phyloP scores from a whole-genome alignment of 92 coral and sea anemone genomes.

The Zoanthus gigantus region DNA sequence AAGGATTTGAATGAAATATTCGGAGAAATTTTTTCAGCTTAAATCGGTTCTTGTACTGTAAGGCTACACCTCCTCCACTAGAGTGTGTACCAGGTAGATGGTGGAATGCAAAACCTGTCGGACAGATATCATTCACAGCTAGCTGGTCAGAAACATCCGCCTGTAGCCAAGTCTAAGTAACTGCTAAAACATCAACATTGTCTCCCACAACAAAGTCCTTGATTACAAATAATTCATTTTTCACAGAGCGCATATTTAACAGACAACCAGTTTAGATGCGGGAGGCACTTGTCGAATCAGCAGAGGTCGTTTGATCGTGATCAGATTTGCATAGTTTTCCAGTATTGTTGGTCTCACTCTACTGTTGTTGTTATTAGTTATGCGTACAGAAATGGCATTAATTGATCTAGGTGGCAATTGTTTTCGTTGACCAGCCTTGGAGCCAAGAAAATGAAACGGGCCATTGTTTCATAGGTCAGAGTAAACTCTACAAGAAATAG shows the following conservation, averaged over 20 bases:
- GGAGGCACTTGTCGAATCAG: slow-evolving; percentile 3
- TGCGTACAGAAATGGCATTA: too few species aligned
- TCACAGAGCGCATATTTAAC: slow-evolving; percentile 30
- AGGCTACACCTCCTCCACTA: too few species aligned
- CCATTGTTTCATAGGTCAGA: slow-evolving; percentile 30
- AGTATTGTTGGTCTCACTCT: slow-evolving; percentile 39
- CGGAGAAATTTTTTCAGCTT: background rate
- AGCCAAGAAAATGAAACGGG: slow-evolving; percentile 40
- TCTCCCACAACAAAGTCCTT: slow-evolving; percentile 1
- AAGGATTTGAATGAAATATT: background rate
- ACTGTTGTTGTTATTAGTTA: slow-evolving; percentile 26
- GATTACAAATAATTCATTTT: slow-evolving; percentile 5
- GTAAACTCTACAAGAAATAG: slow-evolving; percentile 29
- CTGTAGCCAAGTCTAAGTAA: slow-evolving; percentile 14
- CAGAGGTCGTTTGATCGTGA: slow-evolving; percentile 34
- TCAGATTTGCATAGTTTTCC: slow-evolving; percentile 39
- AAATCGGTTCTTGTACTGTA: background rate
- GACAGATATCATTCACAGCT: background rate
- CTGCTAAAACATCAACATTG: background rate
- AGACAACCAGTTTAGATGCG: slow-evolving; percentile 30
- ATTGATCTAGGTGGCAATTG: too few species aligned
- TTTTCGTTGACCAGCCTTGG: slow-evolving; percentile 34
- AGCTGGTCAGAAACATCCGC: slow-evolving; percentile 20
- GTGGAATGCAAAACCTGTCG: too few species aligned
- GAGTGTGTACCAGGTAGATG: too few species aligned